Conservation (phyloP, 1,140 invertebrate species). For the Apocrypta bakeri region DNA sequence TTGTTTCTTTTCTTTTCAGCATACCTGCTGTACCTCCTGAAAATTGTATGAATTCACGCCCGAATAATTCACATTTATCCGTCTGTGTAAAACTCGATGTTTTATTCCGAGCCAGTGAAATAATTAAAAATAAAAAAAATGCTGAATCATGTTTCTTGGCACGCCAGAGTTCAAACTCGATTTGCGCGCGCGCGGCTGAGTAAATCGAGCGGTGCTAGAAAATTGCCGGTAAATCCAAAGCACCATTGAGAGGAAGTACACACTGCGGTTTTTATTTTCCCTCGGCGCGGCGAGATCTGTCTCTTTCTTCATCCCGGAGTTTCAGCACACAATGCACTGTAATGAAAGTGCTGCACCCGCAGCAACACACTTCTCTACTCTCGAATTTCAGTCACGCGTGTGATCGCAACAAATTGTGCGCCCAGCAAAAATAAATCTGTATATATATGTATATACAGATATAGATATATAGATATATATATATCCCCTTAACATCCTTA, state of each 20-base stretch:
- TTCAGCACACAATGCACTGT: background rate
- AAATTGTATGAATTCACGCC: too few relatives aligned
- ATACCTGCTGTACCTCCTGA: too few relatives aligned
- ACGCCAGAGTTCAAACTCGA: background rate
- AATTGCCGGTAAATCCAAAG: background rate
- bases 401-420: background rate
- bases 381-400: slow-evolving; percentile 7
- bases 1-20: background rate
- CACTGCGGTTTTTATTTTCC: background rate
- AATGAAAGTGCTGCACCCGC: background rate
- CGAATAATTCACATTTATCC: background rate
- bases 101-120: background rate
- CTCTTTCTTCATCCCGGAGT: background rate
- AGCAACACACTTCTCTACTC: background rate
- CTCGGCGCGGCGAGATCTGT: background rate
- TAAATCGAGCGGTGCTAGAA: background rate
- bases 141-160: background rate
- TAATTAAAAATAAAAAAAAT: background rate
- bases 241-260: background rate
- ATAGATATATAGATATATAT: too few relatives aligned
- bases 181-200: background rate
- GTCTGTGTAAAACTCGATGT: background rate
- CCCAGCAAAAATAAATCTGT: background rate
- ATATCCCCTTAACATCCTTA: background rate
- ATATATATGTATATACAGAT: too few relatives aligned